Base-by-base conservation (phyloP, 2,888 invertebrate species). In the Ryuthela nishihirai region DNA sequence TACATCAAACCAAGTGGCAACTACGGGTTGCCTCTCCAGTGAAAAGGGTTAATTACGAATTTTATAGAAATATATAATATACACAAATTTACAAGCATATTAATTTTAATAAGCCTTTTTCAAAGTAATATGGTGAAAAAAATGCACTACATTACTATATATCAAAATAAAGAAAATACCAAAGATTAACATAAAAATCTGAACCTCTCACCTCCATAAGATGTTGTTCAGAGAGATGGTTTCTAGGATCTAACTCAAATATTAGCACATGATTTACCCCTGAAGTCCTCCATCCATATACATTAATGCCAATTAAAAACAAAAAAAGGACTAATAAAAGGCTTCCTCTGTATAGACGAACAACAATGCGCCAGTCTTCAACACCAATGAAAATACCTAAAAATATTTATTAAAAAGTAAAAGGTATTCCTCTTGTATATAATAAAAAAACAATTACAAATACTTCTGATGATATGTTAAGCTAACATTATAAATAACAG, bases 241-340 rank as follows among this genome's bases (percentile, higher is more conserved):
- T 92, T 54, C 97, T 79, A 0, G 97, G 97, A 75, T 98, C 95
- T 69, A 98, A 78, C 73, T 97, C 97, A 75, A 98, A 98, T 67
- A 98, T 98, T 2, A 98, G 79, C 0, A 98, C 97, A 73, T 98
- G 97, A 77, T 97, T 97, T 12, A 98, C 97, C 3, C 98, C 97
- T 0, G 94, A 93, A 0, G 93, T 90, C 64, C 95, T 79, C 97
- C 97, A 97, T 5, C 95, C 95, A 73, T 95, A 95, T 1, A 95
- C 91, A 72, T 97, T 97, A 44, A 97, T 85, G 23, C 95, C 97
- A 76, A 97, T 89, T 29, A 97, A 79, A 73, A 97, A 95, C 70
- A 95, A 82, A 72, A 94, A 93, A 70, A 93, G 83, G 25, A 95
- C 87, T 58, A 98, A 80, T 6, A 99, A 83, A 67, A 99, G 83